Conservation (phyloP, 2,797 vertebrate species). For the Artibeus jamaicensis region DNA sequence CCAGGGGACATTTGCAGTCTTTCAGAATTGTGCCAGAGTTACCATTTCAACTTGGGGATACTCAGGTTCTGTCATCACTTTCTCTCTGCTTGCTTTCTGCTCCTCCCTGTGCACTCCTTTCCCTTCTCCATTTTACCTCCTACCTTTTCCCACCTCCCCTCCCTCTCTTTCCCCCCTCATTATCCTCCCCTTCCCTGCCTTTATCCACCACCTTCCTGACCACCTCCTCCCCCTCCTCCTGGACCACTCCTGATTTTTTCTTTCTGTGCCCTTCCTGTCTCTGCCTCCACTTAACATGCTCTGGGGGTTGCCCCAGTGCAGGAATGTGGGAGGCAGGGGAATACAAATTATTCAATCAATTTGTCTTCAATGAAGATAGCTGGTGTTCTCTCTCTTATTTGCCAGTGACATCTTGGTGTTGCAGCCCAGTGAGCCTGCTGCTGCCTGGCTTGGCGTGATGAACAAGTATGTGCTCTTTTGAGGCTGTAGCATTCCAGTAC, state of each 20-base stretch:
- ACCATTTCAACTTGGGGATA: neutral
- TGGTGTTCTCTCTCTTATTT: neutral
- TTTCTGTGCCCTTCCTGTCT: neutral
- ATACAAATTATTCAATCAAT: neutral
- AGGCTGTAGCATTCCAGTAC: neutral
- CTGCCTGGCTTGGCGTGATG: neutral
- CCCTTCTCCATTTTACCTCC: neutral
- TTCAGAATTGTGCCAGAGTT: neutral
- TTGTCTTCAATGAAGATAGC: neutral
- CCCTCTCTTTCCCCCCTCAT: neutral
- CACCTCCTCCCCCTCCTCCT: fast-evolving
- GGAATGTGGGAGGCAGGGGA: neutral
- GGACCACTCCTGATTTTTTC: neutral
- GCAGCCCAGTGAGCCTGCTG: neutral
- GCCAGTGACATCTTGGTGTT: neutral
- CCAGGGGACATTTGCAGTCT: neutral
- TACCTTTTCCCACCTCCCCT: neutral
- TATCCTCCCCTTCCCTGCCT: no score
- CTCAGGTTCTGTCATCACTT: neutral
- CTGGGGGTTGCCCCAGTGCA: neutral
- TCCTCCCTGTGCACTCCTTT: neutral
- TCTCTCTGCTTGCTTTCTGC: neutral
- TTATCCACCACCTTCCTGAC: neutral
- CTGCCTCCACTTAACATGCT: neutral
- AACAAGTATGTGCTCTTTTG: neutral